Conservation (phyloP, 2,113 vertebrate species). For the Thamnophis sirtalis region DNA sequence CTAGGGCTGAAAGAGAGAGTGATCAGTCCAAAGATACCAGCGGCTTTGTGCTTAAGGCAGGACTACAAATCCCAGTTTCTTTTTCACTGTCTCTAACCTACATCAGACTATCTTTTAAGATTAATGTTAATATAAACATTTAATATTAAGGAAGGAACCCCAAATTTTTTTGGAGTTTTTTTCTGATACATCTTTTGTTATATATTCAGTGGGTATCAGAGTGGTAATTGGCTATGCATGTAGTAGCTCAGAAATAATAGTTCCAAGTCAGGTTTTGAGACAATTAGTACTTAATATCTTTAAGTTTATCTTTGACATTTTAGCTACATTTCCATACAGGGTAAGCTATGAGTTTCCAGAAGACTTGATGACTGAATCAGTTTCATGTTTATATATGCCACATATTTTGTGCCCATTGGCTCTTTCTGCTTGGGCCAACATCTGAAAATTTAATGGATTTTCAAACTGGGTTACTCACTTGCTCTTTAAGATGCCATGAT, state of each 20-base stretch:
- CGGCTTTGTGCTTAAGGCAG: background rate
- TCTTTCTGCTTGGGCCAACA: background rate
- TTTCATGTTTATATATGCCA: background rate
- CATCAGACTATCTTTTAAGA: background rate
- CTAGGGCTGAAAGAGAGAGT: background rate
- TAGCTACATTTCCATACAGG: background rate
- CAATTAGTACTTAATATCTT: background rate
- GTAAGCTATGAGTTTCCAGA: background rate
- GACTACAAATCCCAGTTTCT: background rate
- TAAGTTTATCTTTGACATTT: background rate
- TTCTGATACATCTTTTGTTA: background rate
- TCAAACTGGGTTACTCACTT: background rate
- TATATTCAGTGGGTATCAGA: background rate
- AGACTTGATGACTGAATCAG: background rate
- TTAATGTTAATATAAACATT: background rate
- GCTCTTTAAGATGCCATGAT: background rate
- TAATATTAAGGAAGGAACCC: background rate
- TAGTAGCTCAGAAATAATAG: background rate
- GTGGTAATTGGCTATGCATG: background rate
- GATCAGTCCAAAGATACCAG: background rate
- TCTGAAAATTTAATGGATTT: background rate
- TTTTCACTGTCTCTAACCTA: background rate
- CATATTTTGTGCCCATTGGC: background rate
- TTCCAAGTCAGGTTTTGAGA: background rate
- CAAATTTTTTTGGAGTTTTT: background rate